Evolutionary conservation across 2,888 invertebrate species (phyloP), one percentile per base, ranked within the genome.

Genomic region (Taenaris catops): DNA sequence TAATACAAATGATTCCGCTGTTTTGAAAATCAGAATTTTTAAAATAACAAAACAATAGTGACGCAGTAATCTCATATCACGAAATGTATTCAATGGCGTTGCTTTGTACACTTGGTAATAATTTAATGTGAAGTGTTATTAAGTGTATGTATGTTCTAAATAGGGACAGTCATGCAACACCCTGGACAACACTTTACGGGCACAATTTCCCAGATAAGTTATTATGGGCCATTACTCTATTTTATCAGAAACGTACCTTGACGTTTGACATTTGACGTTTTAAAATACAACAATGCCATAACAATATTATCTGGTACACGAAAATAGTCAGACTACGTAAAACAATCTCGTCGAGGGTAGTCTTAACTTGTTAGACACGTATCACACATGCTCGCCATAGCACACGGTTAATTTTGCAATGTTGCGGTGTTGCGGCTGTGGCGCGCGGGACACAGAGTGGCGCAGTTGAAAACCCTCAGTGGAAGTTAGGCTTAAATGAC

Each of bases 401-500:
- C 78, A 80, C 71, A 73, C 72, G 44, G 76, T 78, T 81, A 76
- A 66, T n/a, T n/a, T n/a, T n/a, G n/a, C n/a, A n/a, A n/a, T 66
- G 37, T 52, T 41, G 52, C 51, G 34, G 43, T 35, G 43, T 46
- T 48, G 48, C 51, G 53, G 47, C 53, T 55, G 60, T 55, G 56
- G 54, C 57, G 55, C 50, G 47, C 47, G 51, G 49, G 49, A 53
- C 56, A 49, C 52, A 28, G 32, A 36, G 48, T 49, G 52, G 45
- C 45, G 45, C 41, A 36, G 44, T 46, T 42, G 28, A 17, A 40
- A 38, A 17, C 17, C 21, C 17, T 8, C 25, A 11, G n/a, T n/a
- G n/a, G n/a, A n/a, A n/a, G n/a, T n/a, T n/a, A n/a, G n/a, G n/a
- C n/a, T n/a, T n/a, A n/a, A n/a, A n/a, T n/a, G n/a, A n/a, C n/a